Evolutionary conservation across 2,888 invertebrate species (phyloP).

Genomic region (Tillus elongatus): DNA sequence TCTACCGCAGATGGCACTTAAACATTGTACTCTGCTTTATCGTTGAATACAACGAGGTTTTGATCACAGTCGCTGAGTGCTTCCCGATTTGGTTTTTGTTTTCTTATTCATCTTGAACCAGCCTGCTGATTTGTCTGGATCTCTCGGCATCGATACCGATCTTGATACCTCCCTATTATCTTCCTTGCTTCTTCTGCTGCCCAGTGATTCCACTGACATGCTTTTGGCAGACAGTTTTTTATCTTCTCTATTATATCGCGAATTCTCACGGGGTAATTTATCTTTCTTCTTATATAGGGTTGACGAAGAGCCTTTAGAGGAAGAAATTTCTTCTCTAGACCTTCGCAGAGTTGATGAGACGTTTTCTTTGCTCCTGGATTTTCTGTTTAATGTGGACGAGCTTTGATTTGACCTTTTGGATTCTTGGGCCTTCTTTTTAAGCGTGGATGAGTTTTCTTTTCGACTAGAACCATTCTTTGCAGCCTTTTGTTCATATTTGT

Average conservation of each 20-base stretch:
- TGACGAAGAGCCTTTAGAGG: conserved; percentile 32
- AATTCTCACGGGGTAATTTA: conserved; percentile 43
- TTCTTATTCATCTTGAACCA: conserved; percentile 60
- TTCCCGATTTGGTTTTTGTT: conserved; percentile 38
- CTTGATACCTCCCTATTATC: conserved; percentile 48
- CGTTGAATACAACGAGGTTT: conserved; percentile 9
- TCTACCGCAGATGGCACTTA: conserved; percentile 27
- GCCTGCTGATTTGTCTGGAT: conserved; percentile 61
- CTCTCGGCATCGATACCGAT: conserved; percentile 65
- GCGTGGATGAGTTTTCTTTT: conserved; percentile 35
- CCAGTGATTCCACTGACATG: conserved; percentile 56
- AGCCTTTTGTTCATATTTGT: conserved; percentile 39
- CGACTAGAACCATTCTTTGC: conserved; percentile 33
- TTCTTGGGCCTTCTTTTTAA: conserved; percentile 45
- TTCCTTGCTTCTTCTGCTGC: conserved; percentile 34
- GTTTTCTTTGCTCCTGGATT: conserved; percentile 38
- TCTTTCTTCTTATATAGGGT: conserved; percentile 40
- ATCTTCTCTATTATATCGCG: conserved; percentile 35
- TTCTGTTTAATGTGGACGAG: conserved; percentile 43
- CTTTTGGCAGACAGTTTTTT: conserved; percentile 43
- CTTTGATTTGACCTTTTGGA: conserved; percentile 34
- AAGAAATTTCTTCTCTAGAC: conserved; percentile 32
- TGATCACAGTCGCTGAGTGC: conserved; percentile 35
- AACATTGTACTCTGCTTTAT: conserved; percentile 21
- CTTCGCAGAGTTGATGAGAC: conserved; percentile 30